Evolutionary conservation across 2,113 vertebrate species (phyloP), one percentile per base, ranked within the genome.

Genomic region (Dicerorhinus sumatrensis): DNA sequence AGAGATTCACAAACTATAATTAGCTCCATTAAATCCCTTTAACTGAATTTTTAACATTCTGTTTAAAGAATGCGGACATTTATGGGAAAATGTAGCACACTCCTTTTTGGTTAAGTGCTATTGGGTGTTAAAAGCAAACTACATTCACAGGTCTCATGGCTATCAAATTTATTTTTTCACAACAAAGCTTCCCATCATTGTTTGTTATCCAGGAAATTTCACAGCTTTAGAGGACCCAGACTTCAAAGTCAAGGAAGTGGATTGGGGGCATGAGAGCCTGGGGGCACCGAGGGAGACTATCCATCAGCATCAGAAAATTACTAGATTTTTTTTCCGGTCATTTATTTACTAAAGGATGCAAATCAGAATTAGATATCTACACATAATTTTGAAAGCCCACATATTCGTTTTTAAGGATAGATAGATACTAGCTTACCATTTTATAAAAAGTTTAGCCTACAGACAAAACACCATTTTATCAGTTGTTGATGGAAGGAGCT

Each of bases 191-290:
- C 51, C 4, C 73, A 89, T 93, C 11, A 56, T 97, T 98, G 93
- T 96, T 94, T 97, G 97, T 96, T 96, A 36, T 8, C 94, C 77
- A 31, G 80, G 90, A 98, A 98, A 97, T 96, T 97, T 97, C 62
- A 84, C 96, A 98, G 85, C 63, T 94, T 76, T 93, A 86, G 51
- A 42, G 27, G 33, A 90, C 90, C 51, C 73, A 94, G 63, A 42
- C 93, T 92, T 97, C 62, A 97, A 98, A 98, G 77, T 93, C 25
- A 84, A 79, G 93, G 97, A 96, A 97, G 96, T 89, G n/a, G 39
- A 67, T 90, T 85, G 93, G 33, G 12, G 14, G 11, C 48, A 25
- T 18, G 33, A 70, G n/a, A 69, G 72, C 80, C 73, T 80, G 39
- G 25, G 16, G 91, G 39, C 77, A 88, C 39, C 7, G 17, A 75